Percentiles rank a stretch among this genome's conserved stretches.
phyloP scores from a whole-genome alignment of 2,888 invertebrate genomes.

The Melinaea marsaeus region DNA sequence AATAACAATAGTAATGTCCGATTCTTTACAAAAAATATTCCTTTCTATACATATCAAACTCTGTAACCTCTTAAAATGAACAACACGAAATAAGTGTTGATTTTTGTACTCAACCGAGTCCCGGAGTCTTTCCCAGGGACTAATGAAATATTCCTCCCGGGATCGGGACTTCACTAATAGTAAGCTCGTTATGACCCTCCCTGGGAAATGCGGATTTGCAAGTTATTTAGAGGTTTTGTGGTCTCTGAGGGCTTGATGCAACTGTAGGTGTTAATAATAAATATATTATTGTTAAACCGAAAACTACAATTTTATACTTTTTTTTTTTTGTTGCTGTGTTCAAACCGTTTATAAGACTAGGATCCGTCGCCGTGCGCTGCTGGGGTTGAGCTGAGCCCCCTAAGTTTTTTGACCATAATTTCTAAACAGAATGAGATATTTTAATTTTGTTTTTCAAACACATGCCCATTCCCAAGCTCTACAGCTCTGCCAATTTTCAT shows the following conservation, averaged over 20 bases:
- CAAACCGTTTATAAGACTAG: too few species aligned
- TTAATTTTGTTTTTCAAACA: too few species aligned
- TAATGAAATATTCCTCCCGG: conserved; percentile 53
- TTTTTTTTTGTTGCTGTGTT: too few species aligned
- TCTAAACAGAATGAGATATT: too few species aligned
- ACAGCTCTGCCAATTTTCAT: too few species aligned
- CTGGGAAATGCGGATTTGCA: conserved; percentile 33
- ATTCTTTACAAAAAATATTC: conserved; percentile 31
- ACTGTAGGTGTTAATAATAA: neutral
- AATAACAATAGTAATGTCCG: too few species aligned
- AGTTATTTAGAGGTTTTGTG: conserved; percentile 31
- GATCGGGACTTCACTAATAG: conserved; percentile 47
- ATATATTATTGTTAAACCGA: neutral
- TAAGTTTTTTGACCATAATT: too few species aligned
- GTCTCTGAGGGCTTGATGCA: conserved; percentile 11
- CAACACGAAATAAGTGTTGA: conserved; percentile 64
- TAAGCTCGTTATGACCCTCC: conserved; percentile 63
- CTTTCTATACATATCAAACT: conserved; percentile 10
- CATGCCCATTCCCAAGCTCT: too few species aligned
- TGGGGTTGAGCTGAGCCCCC: too few species aligned
- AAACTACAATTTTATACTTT: too few species aligned
- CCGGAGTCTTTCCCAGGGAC: conserved; percentile 53
- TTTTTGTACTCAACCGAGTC: conserved; percentile 67
- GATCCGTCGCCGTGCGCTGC: too few species aligned
- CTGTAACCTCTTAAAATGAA: conserved; percentile 48